Base-by-base conservation (phyloP, 2,797 vertebrate genomes). In the Lepilemur septentrionalis region DNA sequence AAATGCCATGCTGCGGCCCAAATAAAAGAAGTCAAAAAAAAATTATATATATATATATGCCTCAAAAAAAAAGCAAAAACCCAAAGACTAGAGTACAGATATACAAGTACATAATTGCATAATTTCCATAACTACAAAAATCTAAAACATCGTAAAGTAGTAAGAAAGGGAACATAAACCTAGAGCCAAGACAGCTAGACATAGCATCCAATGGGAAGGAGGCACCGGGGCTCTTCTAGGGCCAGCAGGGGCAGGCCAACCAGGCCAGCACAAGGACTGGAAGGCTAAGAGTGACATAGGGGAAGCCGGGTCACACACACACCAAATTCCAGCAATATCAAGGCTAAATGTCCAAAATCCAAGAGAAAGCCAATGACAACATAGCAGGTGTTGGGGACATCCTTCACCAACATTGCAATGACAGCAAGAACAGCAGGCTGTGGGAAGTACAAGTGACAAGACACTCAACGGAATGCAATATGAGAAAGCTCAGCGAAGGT, bases 61-160 rank as follows among this genome's bases (percentile, higher is more conserved):
- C 69, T 95, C 69, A 76, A 88, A 95, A 89, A 63, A 84, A 55
- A 7, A 52, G 22, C 20, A 55, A 9, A 9, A 95, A 61, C 35
- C 55, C 55, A 72, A 86, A 25, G 69, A 78, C 75, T 61, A n/a
- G 96, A 43, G 59, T 48, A 52, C 15, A 0, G 0, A 18, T 38
- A 65, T 81, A 88, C 38, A 69, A 50, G 48, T 15, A 92, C n/a
- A 92, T 95, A 61, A 93, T 93, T 97, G 91, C n/a, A 92, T 95
- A 61, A 93, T 93, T 97, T 89, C 96, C n/a, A 52, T 85, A 72
- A 41, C 55, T 83, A 80, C 72, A 35, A 82, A 82, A 43, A 50
- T 23, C 48, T 59, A 59, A 73, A 73, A 52, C 23, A 10, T 46
- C 59, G 75, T 35, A 63, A 75, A 61, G 86, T 18, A 63, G 52